phyloP scores from a whole-genome alignment of 2,113 vertebrate species.

The Mola mola region DNA sequence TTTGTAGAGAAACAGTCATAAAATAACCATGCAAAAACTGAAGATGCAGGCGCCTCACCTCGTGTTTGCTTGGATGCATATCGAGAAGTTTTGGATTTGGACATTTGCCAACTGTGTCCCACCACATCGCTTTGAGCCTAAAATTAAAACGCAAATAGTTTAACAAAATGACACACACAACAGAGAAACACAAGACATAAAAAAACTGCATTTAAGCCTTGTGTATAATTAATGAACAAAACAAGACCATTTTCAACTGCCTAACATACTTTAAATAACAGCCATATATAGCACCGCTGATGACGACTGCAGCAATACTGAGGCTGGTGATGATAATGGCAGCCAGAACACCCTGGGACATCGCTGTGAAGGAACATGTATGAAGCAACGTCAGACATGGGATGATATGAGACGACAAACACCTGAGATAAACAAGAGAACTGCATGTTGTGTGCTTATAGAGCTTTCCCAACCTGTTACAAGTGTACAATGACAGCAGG shows the following conservation, averaged over 20 bases:
- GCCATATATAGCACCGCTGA: slow-evolving; percentile 22
- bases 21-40: not conserved
- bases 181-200: not conserved
- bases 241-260: not conserved
- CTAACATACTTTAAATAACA: slow-evolving; percentile 68
- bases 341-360: fast-evolving
- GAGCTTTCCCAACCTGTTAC: no score
- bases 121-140: slow-evolving; percentile 65
- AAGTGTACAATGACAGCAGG: no score
- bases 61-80: slow-evolving; percentile 10
- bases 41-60: slow-evolving; percentile 48
- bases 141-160: slow-evolving; percentile 29
- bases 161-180: not conserved
- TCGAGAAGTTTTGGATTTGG: slow-evolving; percentile 39
- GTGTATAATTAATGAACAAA: not conserved
- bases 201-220: no score
- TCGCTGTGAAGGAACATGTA: slow-evolving; percentile 46
- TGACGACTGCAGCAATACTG: slow-evolving; percentile 49
- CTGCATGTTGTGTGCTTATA: no score
- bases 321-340: slow-evolving; percentile 34
- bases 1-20: no score
- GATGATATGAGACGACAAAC: not conserved
- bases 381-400: not conserved
- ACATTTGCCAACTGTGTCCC: slow-evolving; percentile 52
- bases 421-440: not conserved